Percentiles rank a stretch among this genome's conserved stretches.
These are phyloP conservation scores for Helogale parvula DNA, from an alignment of 2,113 vertebrate species.

Conservation along the genomic window DNA sequence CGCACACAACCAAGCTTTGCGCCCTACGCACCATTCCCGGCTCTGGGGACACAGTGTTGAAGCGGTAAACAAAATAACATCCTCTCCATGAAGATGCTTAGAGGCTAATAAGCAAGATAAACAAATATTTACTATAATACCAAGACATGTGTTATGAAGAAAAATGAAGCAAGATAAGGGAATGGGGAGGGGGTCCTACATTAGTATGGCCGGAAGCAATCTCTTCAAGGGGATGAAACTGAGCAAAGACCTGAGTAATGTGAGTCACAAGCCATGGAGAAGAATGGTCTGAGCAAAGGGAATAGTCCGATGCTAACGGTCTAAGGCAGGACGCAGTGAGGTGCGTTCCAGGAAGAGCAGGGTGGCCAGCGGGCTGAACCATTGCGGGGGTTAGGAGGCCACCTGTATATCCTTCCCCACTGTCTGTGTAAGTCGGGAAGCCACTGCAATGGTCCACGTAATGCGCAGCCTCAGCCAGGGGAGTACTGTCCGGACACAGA, in stretches of 20 bases:
- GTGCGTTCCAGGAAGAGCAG: not conserved
- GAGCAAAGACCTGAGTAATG: not conserved
- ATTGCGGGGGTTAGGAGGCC: fast-evolving
- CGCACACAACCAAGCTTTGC: fast-evolving
- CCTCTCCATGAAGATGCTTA: not conserved
- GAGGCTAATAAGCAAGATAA: not conserved
- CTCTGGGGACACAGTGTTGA: not conserved
- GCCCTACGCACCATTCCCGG: fast-evolving
- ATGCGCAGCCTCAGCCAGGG: not conserved
- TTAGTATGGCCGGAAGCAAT: not conserved
- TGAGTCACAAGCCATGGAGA: not conserved
- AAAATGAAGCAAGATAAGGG: not conserved
- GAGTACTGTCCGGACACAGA: not conserved
- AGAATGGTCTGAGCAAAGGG: not conserved
- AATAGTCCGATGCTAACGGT: not conserved
- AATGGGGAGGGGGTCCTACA: not conserved
- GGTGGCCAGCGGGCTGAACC: not conserved
- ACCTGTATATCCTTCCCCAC: fast-evolving
- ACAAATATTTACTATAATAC: not conserved
- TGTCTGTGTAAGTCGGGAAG: not conserved
- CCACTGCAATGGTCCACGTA: not conserved
- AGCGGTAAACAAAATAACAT: not conserved
- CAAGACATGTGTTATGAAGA: not conserved
- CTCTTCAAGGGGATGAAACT: not conserved
- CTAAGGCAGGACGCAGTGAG: fast-evolving